Evolutionary conservation across 2,113 vertebrate species (phyloP), one percentile per base, ranked within the genome.

Genomic region (Prunella fulvescens): DNA sequence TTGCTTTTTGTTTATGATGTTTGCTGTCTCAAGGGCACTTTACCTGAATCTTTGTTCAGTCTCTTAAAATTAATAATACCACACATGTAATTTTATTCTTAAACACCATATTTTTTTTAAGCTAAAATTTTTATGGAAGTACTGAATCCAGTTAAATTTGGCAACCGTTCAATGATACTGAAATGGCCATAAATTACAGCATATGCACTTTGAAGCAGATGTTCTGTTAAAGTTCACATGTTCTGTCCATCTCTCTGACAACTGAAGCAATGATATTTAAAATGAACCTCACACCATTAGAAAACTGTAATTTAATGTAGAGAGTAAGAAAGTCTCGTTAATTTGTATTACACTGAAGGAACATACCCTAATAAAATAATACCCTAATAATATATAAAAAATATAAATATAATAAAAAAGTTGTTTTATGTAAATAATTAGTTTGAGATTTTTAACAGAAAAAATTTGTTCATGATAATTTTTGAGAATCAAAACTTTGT

Each of bases 271-370:
- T 87, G 13, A 31, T 88, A 64, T 78, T 40, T 79, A 26, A 82
- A 90, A 94, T 51, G 24, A 82, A 17, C 5, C 14, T 91, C 33
- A 76, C 88, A 78, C 50, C 40, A 62, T 78, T 91, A 72, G 91
- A 95, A 95, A 93, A 79, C 2, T 40, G 76, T 37, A 33, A 44
- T 45, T 62, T 58, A 96, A 92, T 65, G 66, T 60, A 90, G 50
- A 93, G 50, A 97, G 90, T 61, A 88, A 93, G 81, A 62, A 96
- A 97, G 87, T 92, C 89, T 58, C 87, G 33, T 93, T 94, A 76
- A 88, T 72, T 86, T 90, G 35, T 88, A 86, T 95, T 85, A 77
- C 44, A 93, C 44, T 58, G 40, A 83, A 86, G 67, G 48, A 78
- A 87, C 39, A 71, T 84, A 95, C 25, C 35, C 64, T 74, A 23